phyloP scores from a whole-genome alignment of 2,797 vertebrate species.

The Acestrorhynchus altus region DNA sequence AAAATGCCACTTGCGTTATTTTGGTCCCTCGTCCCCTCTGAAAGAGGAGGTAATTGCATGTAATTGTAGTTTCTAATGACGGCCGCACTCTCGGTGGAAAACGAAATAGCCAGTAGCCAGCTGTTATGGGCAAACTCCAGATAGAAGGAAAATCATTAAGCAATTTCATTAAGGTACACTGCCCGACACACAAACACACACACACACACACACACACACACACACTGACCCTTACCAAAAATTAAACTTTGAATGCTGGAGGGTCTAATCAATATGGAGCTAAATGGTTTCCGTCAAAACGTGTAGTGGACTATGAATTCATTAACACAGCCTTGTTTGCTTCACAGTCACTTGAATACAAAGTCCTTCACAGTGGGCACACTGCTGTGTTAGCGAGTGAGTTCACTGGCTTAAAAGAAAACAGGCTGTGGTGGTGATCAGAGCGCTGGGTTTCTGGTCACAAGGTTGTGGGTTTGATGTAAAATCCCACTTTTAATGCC shows the following conservation, averaged over 20 bases:
- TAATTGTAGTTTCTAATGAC: slow-evolving; percentile 54
- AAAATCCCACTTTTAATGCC: no score
- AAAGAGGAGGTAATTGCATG: slow-evolving; percentile 49
- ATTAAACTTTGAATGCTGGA: slow-evolving; percentile 24
- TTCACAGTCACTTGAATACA: slow-evolving; percentile 41
- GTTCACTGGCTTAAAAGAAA: background rate
- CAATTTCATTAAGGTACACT: slow-evolving; percentile 55
- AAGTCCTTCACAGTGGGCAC: slow-evolving; percentile 42
- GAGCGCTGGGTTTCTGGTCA: no score
- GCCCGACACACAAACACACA: slow-evolving; percentile 1
- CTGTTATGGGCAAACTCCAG: slow-evolving; percentile 50
- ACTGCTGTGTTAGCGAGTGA: slow-evolving; percentile 3
- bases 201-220: background rate
- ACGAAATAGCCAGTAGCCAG: slow-evolving; percentile 42
- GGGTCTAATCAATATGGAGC: slow-evolving; percentile 40
- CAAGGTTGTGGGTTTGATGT: no score
- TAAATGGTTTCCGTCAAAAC: slow-evolving; percentile 35
- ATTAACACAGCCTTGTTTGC: slow-evolving; percentile 41
- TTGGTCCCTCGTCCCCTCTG: slow-evolving; percentile 40
- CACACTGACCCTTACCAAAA: slow-evolving; percentile 21
- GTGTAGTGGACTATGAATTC: slow-evolving; percentile 37
- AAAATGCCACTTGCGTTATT: slow-evolving; percentile 39
- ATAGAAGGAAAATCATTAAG: slow-evolving; percentile 65
- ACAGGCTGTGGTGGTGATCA: no score
- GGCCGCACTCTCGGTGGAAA: slow-evolving; percentile 35